Conservation (phyloP, 2,113 vertebrate species). For the Myrmecobius fasciatus region DNA sequence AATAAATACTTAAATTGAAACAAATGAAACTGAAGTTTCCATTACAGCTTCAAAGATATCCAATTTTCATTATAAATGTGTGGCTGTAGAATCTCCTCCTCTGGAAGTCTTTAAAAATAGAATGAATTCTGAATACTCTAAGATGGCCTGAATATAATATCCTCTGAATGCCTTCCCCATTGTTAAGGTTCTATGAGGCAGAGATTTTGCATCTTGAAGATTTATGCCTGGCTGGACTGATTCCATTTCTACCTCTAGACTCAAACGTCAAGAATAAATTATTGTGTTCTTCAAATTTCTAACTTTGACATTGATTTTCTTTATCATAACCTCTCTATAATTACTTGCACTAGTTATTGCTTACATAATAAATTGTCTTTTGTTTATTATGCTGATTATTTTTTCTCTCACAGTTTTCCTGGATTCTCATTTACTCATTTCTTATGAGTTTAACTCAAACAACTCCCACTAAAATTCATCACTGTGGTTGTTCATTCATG, state of each 20-base stretch:
- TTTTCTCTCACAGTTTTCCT: neutral
- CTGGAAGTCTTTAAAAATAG: constrained; percentile 11
- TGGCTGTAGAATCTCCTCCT: neutral
- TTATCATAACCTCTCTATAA: neutral
- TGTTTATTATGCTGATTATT: neutral
- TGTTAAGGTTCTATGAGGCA: neutral
- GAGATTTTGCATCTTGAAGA: neutral
- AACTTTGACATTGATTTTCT: constrained; percentile 6
- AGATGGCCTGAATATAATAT: neutral
- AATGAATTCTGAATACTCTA: neutral
- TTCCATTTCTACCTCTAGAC: neutral
- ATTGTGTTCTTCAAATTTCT: neutral
- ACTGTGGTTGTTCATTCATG: constrained; percentile 46
- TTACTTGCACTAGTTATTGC: constrained; percentile 17
- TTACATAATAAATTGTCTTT: constrained; percentile 25
- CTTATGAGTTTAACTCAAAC: neutral
- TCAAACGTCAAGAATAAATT: constrained; percentile 22
- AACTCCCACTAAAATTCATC: neutral
- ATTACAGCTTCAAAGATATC: neutral
- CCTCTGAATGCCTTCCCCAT: neutral
- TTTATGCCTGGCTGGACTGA: neutral
- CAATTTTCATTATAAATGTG: neutral
- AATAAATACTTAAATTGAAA: neutral
- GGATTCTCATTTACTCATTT: neutral
- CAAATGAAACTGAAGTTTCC: neutral